phyloP scores from a whole-genome alignment of 2,113 vertebrate genomes.

The Pelodiscus sinensis region DNA sequence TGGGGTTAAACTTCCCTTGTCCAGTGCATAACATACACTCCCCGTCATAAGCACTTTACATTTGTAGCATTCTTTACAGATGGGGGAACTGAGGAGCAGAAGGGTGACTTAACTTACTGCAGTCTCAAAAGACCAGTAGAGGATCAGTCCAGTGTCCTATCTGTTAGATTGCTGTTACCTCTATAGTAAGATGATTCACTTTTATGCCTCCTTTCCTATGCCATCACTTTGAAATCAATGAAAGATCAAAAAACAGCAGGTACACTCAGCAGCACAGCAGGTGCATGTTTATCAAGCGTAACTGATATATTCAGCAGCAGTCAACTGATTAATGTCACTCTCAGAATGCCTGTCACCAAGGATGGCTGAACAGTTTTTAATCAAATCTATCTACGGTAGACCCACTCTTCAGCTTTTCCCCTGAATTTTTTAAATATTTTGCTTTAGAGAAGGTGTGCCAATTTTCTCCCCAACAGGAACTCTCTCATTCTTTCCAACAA shows the following conservation, averaged over 20 bases:
- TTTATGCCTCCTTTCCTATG: slow-evolving; percentile 9
- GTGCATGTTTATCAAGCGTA: slow-evolving; percentile 34
- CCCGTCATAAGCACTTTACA: neutral
- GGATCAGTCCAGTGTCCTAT: neutral
- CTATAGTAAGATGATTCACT: slow-evolving; percentile 19
- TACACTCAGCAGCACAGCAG: slow-evolving; percentile 23
- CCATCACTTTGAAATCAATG: slow-evolving; percentile 39
- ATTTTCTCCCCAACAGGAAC: neutral
- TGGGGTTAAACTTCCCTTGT: too few relatives aligned
- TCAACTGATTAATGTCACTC: slow-evolving; percentile 22
- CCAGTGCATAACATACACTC: too few relatives aligned
- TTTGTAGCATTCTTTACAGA: neutral
- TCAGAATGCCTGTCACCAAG: slow-evolving; percentile 20
- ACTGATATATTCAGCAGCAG: slow-evolving; percentile 31
- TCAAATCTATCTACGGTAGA: neutral
- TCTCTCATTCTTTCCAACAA: neutral
- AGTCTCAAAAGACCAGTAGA: neutral
- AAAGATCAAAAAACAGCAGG: slow-evolving; percentile 33
- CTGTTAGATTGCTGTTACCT: neutral
- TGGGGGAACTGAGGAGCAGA: neutral
- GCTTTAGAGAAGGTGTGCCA: neutral
- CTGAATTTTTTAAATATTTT: neutral
- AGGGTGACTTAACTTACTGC: neutral
- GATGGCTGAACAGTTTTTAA: neutral
- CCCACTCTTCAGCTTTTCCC: neutral